phyloP scores from a whole-genome alignment of 2,113 vertebrate genomes.

The Himantopus leucocephalus region DNA sequence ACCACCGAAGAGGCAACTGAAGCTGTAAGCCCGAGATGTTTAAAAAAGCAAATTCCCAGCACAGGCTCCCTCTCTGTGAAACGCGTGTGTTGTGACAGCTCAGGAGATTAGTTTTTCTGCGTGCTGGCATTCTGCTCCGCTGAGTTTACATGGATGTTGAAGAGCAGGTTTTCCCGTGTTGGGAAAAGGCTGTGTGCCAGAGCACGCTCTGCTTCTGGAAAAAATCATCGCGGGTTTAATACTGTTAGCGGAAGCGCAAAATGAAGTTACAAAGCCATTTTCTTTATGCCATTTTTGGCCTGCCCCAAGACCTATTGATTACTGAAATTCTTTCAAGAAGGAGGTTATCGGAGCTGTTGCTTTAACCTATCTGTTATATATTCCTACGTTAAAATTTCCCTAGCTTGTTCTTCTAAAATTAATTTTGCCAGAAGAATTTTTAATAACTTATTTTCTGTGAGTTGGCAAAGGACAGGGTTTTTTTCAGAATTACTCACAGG shows the following conservation, averaged over 20 bases:
- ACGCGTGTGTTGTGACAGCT: conserved; percentile 20
- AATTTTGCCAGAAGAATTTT: neutral
- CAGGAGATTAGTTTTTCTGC: neutral
- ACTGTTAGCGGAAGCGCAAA: neutral
- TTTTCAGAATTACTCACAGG: neutral
- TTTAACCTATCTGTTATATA: neutral
- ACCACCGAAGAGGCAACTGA: fast-evolving
- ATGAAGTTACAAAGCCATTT: neutral
- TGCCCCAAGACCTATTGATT: neutral
- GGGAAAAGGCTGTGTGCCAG: conserved; percentile 39
- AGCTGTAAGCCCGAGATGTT: neutral
- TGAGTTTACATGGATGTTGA: neutral
- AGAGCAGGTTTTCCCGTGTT: conserved; percentile 31
- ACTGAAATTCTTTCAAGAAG: neutral
- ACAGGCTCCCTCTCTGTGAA: neutral
- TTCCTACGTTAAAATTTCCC: neutral
- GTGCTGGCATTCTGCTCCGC: conserved; percentile 5
- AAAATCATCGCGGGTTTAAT: fast-evolving
- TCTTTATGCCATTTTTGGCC: neutral
- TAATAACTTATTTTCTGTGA: neutral
- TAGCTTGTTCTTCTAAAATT: neutral
- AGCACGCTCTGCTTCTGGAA: neutral
- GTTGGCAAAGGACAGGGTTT: neutral
- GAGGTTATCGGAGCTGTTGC: neutral
- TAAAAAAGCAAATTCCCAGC: neutral